Base-by-base conservation (phyloP, 2,113 vertebrate species). In the Malurus elegans region DNA sequence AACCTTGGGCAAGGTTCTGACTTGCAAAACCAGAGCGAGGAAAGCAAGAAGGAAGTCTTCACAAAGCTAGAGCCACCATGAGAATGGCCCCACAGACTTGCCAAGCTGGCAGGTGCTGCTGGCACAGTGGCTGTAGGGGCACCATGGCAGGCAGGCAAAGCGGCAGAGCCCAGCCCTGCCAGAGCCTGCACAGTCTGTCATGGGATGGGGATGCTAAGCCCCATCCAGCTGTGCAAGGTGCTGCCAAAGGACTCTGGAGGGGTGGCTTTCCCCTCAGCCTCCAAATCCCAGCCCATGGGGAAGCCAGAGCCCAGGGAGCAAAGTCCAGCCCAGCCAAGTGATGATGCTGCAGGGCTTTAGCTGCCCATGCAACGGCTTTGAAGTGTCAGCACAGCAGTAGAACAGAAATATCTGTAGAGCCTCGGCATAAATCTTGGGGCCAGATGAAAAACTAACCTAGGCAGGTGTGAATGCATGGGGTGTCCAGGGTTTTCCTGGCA, bases 81-180 rank as follows among this genome's bases (percentile, higher is more conserved):
- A 48, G 13, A 62, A 69, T 4, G 31, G 66, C 26, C 61, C 40
- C 2, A 0, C 14, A 38, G 56, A 44, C 0, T 0, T 34, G 69
- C 50, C 34, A 40, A 1, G 0, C 25, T 1, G 8, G 34, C 38
- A 67, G 53, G 79, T 48, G 18, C 38, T 40, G 56, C 40, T 2
- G 1, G 40, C 54, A 58, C 51, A 34, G 71, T 0, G 0, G 48
- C 31, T 32, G 15, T 54, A 60, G 75, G 44, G 26, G 29, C 3
- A 2, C 19, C 10, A 0, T 0, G 0, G 54, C 0, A 0, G 0
- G 54, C 0, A 0, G 25, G 51, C 71, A 88, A 42, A n/a, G 6
- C 5, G 1, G 48, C 4, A 9, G 50, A 70, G 38, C 56, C 66
- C 53, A 71, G 57, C 29, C 71, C 61, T 74, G 47, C 42, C 62